These are phyloP conservation scores for Leptodactylus fallax DNA, from an alignment of 2,797 vertebrate genomes.

Conservation along the genomic window DNA sequence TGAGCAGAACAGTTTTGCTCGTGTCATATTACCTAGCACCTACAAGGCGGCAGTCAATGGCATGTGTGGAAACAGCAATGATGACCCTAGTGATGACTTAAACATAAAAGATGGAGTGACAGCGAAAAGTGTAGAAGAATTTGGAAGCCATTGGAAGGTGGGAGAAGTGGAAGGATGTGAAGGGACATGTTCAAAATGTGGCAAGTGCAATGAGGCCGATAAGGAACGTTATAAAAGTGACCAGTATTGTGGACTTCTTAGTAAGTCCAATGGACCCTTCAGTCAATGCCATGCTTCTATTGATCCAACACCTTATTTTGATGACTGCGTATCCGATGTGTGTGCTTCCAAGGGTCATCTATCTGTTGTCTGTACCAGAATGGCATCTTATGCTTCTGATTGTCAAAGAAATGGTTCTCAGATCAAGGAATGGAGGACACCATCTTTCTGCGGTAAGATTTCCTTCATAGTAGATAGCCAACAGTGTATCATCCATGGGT, in stretches of 20 bases:
- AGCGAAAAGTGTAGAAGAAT: constrained; percentile 59
- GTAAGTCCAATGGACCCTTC: constrained; percentile 69
- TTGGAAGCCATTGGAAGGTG: constrained; percentile 71
- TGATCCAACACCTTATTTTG: constrained; percentile 68
- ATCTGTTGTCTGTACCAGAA: constrained; percentile 69
- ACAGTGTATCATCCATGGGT: too few relatives aligned
- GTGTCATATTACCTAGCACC: constrained; percentile 25
- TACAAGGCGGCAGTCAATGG: constrained; percentile 34
- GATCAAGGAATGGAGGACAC: constrained; percentile 72
- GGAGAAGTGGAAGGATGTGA: constrained; percentile 68
- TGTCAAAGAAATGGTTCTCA: constrained; percentile 74
- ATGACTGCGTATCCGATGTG: constrained; percentile 71
- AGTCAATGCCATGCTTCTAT: constrained; percentile 70
- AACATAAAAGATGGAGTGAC: constrained; percentile 47
- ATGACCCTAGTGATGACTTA: constrained; percentile 70
- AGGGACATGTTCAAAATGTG: constrained; percentile 27
- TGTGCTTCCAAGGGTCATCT: constrained; percentile 72
- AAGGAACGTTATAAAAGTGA: constrained; percentile 67
- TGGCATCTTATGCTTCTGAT: constrained; percentile 71
- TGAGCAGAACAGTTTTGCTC: constrained; percentile 1
- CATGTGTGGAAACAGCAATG: constrained; percentile 67
- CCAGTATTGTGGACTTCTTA: constrained; percentile 71
- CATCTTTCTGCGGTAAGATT: constrained; percentile 74
- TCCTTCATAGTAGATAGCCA: too few relatives aligned
- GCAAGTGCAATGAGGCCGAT: constrained; percentile 64